These are phyloP conservation scores for Andrena hattorfiana DNA, from an alignment of 2,888 invertebrate species.

Conservation along the genomic window DNA sequence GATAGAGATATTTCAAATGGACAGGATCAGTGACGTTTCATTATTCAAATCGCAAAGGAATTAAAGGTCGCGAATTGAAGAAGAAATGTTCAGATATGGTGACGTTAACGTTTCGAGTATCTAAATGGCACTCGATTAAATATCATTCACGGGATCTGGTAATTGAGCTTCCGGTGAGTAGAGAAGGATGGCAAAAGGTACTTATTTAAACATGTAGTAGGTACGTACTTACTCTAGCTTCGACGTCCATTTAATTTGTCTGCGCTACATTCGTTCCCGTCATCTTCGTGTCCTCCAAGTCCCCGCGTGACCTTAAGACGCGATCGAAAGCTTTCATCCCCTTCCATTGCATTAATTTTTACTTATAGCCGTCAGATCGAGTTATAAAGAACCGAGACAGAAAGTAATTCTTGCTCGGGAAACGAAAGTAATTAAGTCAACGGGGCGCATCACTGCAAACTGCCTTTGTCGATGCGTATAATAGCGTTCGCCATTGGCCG, in stretches of 20 bases:
- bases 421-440: conserved; percentile 62
- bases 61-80: not conserved
- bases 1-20: too few species aligned
- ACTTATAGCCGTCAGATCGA: conserved; percentile 49
- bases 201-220: too few species aligned
- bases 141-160: not conserved
- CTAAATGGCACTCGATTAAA: not conserved
- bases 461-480: conserved; percentile 44
- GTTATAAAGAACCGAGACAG: conserved; percentile 46
- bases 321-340: conserved; percentile 46
- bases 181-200: too few species aligned
- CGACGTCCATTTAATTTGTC: conserved; percentile 20
- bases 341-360: conserved; percentile 49
- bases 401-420: conserved; percentile 51
- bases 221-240: too few species aligned
- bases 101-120: not conserved
- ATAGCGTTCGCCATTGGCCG: conserved; percentile 13
- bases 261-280: not conserved
- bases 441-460: conserved; percentile 50
- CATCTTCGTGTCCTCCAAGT: conserved; percentile 9
- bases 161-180: too few species aligned
- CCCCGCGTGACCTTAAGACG: conserved; percentile 37
- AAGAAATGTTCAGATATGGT: not conserved
- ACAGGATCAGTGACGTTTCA: too few species aligned
- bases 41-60: too few species aligned